Base-by-base conservation (phyloP, 23 tunicate genomes). In the Ciona savignyi region DNA sequence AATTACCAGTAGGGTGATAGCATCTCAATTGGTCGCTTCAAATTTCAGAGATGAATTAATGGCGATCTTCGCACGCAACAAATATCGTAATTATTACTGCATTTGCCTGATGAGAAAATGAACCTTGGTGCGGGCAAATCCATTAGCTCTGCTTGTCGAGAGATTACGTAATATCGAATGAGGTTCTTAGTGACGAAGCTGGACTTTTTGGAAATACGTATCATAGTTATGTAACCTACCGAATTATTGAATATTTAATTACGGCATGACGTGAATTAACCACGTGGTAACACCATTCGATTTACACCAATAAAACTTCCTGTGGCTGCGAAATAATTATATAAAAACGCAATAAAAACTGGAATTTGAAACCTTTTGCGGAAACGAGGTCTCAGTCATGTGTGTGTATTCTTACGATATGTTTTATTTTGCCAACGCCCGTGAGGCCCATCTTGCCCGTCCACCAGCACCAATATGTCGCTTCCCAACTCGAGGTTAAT, bases 51-150 rank as follows among this genome's bases (percentile, higher is more conserved):
- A 42, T 42, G 56, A 42, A 42, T 42, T 42, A 42, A 42, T 42
- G 56, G 56, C 56, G 11, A 42, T 42, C 56, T 42, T 42, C 56
- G 56, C 56, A 42, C 56, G 56, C 56, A 42, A 42, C 56, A 42
- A 42, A 42, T 15, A 15, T 42, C 56, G 56, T 42, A 42, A 42
- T 42, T 42, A 42, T 42, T 42, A 15, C 56, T 6, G 56, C 56
- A 42, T 42, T 15, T 9, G 11, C 56, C 15, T n/a, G 56, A 42
- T 15, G 56, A 6, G 11, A 42, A 9, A 42, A 42, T 42, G 56
- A 9, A 42, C 56, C 56, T 6, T 6, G 15, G 11, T 6, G 56
- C 56, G 56, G 11, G 11, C 56, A 15, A 42, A 42, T 15, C 11
- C 56, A 42, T 42, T 42, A 42, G 56, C 15, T n/a, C n/a, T n/a